These are phyloP conservation scores for Echinarachnius parma DNA, from an alignment of 53 echinoderm and acorn worm genomes.

Conservation along the genomic window DNA sequence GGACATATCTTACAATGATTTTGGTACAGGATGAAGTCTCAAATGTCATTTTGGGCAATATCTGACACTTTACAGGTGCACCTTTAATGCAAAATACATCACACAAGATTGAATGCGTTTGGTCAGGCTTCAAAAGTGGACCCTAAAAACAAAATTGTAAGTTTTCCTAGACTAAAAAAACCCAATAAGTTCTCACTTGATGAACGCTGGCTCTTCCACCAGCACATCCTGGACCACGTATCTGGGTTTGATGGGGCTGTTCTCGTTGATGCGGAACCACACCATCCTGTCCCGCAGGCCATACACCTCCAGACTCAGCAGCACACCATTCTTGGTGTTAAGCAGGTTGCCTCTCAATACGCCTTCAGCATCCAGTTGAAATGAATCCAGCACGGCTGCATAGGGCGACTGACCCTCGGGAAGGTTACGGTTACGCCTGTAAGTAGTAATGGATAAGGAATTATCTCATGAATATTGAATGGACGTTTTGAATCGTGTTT, in stretches of 20 bases:
- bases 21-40: no score
- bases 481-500: no score
- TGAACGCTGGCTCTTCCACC: slow-evolving; percentile 54
- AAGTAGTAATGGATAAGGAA: no score
- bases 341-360: slow-evolving; percentile 63
- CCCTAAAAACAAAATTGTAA: no score
- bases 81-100: no score
- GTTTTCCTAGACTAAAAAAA: no score
- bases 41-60: no score
- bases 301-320: slow-evolving; percentile 66
- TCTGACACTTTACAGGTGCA: no score
- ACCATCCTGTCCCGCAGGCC: slow-evolving; percentile 70
- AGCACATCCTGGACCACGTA: slow-evolving; percentile 89
- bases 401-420: slow-evolving; percentile 74
- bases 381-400: slow-evolving; percentile 68
- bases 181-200: slow-evolving; percentile 71
- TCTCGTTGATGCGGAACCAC: slow-evolving; percentile 78
- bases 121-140: no score
- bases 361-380: slow-evolving; percentile 52
- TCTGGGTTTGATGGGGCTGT: slow-evolving; percentile 67
- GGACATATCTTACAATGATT: no score
- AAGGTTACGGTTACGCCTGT: slow-evolving; percentile 79
- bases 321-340: slow-evolving; percentile 67
- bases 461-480: no score
- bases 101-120: no score